Conservation (phyloP, 2,888 invertebrate genomes). For the Hypomecis punctinalis region DNA sequence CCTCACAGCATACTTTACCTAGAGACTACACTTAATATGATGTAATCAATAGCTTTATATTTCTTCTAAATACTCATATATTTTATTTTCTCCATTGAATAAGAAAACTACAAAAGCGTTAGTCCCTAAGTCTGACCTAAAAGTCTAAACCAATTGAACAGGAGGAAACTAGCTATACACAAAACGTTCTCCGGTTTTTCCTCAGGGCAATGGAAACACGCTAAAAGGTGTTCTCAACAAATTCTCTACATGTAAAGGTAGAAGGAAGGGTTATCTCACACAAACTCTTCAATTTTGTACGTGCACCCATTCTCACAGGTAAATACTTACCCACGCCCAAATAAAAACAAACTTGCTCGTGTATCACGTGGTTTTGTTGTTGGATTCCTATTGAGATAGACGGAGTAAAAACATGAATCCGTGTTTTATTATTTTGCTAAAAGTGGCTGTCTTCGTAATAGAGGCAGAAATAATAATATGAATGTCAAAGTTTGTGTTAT, state of each 20-base stretch:
- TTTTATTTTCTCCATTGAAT: no score
- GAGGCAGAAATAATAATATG: no score
- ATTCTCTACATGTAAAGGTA: constrained; percentile 17
- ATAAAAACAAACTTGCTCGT: constrained; percentile 14
- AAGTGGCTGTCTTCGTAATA: no score
- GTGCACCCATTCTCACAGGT: constrained; percentile 19
- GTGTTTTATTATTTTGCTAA: not conserved
- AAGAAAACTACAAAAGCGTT: no score
- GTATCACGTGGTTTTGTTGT: constrained; percentile 4
- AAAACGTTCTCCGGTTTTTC: not conserved
- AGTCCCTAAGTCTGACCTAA: no score
- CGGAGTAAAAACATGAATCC: not conserved
- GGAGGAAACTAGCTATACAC: not conserved
- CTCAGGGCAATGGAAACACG: constrained; percentile 2
- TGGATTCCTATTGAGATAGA: not conserved
- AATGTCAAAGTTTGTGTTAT: no score
- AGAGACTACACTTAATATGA: no score
- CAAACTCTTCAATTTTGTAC: constrained; percentile 30
- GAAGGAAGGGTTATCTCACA: constrained; percentile 22
- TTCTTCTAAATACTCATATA: no score
- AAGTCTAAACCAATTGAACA: not conserved
- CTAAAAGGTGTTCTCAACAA: constrained; percentile 18
- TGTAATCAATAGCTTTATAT: no score
- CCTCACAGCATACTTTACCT: no score
- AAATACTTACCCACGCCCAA: constrained; percentile 1